Conservation (phyloP, 1,140 invertebrate genomes). For the Maniola jurtina region DNA sequence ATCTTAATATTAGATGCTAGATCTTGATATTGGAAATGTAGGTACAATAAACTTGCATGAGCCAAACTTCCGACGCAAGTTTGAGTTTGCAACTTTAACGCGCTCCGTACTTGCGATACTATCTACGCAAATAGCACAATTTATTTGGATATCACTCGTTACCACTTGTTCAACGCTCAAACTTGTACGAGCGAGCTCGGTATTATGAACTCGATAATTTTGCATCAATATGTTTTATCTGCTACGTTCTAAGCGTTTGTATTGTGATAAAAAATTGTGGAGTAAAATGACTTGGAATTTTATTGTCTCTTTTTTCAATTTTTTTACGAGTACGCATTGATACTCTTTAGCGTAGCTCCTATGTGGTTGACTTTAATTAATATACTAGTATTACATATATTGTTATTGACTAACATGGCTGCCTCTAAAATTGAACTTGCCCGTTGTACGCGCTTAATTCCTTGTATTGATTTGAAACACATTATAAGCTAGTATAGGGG, state of each 20-base stretch:
- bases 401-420: too few relatives aligned
- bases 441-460: too few relatives aligned
- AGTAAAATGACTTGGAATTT: not conserved
- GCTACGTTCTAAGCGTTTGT: conserved; percentile 5
- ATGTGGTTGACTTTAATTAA: too few relatives aligned
- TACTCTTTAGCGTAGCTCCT: too few relatives aligned
- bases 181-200: conserved; percentile 23
- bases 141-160: conserved; percentile 46
- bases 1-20: not conserved
- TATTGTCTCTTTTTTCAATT: not conserved
- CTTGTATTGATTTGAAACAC: too few relatives aligned
- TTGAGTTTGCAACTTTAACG: conserved; percentile 39
- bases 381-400: too few relatives aligned
- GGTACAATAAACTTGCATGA: conserved; percentile 37
- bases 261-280: not conserved
- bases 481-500: too few relatives aligned
- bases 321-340: too few relatives aligned
- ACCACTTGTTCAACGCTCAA: conserved; percentile 38
- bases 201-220: conserved; percentile 31
- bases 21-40: conserved; percentile 18
- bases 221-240: conserved; percentile 27
- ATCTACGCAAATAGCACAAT: conserved; percentile 38
- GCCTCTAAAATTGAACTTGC: too few relatives aligned
- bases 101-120: conserved; percentile 38
- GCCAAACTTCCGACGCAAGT: conserved; percentile 44